phyloP scores from a whole-genome alignment of 2,888 invertebrate species.

The Autographa gamma region DNA sequence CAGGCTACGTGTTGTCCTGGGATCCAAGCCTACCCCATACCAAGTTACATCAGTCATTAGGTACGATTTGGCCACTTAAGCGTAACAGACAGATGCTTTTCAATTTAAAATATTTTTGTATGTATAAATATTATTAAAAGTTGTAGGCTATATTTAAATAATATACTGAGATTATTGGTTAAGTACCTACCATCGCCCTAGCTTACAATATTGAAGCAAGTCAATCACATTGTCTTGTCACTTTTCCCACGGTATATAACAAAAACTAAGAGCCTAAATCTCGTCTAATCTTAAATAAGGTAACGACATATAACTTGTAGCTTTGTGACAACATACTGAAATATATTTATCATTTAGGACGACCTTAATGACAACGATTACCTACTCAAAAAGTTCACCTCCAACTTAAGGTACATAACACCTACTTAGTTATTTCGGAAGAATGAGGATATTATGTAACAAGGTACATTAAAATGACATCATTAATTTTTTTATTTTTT shows the following conservation, averaged over 20 bases:
- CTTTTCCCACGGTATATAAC: neutral
- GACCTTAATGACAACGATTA: no score
- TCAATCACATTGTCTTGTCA: neutral
- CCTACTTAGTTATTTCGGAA: no score
- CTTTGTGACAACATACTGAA: neutral
- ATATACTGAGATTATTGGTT: neutral
- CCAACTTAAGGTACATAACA: no score
- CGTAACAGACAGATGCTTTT: no score
- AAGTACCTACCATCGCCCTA: neutral
- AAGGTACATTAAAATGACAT: neutral
- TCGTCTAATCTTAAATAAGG: neutral
- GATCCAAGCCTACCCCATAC: no score
- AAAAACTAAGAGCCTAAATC: neutral
- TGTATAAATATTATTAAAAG: no score
- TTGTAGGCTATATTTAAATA: neutral
- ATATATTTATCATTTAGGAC: neutral
- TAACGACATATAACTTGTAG: neutral
- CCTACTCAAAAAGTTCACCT: no score
- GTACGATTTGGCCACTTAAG: no score
- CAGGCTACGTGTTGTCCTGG: no score
- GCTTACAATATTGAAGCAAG: neutral
- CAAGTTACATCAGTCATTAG: no score
- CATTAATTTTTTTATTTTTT: neutral
- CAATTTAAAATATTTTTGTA: neutral
- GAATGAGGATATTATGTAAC: neutral